Evolutionary conservation across 2,113 vertebrate genomes (phyloP), one percentile per base, ranked within the genome.

Genomic region (Alaudala cheleensis): DNA sequence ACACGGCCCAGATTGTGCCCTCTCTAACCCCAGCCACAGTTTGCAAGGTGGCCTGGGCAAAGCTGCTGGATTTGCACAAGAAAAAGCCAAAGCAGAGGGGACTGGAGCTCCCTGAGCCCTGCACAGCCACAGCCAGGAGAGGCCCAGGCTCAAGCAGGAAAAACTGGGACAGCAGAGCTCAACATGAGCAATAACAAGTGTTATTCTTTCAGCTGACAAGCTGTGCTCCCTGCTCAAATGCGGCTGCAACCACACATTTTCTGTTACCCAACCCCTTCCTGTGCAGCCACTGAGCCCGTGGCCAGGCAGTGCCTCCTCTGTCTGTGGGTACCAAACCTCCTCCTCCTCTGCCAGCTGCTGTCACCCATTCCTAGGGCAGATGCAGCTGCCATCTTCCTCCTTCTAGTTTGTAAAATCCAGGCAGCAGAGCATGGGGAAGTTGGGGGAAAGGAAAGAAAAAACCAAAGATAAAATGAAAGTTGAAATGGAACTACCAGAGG

Each of bases 101-200:
- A 4, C 25, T 4, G 44, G 39, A 61, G 18, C 29, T 40, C 51
- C 29, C 16, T 1, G 2, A 20, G 1, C 28, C 39, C 39, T 4
- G 1, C 5, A 2, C 34, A 31, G 49, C 29, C 39, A 11, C 5
- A 5, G 39, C 53, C 57, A 1, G 33, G 39, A 39, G 50, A 69
- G 31, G 49, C 56, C 25, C 51, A 1, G 1, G 0, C 29, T 28
- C 18, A 5, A 4, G 28, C 65, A 28, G 37, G 14, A 70, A 20
- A 22, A 60, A 21, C 69, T 51, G 56, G 71, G 73, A 9, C 23
- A 53, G 53, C 54, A 61, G 45, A 34, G 39, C 24, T 22, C 71
- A n/a, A 34, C 58, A 1, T 0, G 47, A 80, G 37, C 70, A 70
- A 21, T 7, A 51, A 8, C 26, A 25, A 91, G 56, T 6, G 67